phyloP scores from a whole-genome alignment of 2,113 vertebrate species.

The Tetrao urogallus region DNA sequence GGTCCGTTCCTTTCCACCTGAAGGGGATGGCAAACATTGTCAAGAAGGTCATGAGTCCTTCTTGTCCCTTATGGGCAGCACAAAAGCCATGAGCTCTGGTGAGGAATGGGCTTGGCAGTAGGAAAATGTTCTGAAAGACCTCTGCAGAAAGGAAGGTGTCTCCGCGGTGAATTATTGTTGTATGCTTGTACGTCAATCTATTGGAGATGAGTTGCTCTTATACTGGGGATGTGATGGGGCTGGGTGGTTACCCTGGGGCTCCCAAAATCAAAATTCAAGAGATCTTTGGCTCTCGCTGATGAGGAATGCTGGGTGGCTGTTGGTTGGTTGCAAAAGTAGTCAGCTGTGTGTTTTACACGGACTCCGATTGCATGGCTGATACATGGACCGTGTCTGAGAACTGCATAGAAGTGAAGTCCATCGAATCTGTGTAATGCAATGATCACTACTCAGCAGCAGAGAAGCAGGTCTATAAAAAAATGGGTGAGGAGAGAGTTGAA shows the following conservation, averaged over 20 bases:
- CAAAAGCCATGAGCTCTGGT: accelerated
- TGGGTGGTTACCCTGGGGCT: neutral
- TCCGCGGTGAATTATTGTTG: accelerated
- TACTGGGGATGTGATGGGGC: neutral
- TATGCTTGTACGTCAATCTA: accelerated
- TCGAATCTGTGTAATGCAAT: too few species aligned
- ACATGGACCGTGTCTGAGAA: neutral
- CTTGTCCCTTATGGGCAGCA: neutral
- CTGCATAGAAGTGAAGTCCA: too few species aligned
- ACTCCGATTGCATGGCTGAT: neutral
- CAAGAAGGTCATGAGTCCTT: neutral
- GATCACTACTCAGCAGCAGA: neutral
- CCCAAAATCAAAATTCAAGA: neutral
- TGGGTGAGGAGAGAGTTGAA: neutral
- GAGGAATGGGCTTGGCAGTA: accelerated
- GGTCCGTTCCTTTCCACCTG: accelerated
- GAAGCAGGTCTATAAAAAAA: neutral
- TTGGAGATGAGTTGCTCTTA: neutral
- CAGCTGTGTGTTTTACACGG: accelerated
- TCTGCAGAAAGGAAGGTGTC: accelerated
- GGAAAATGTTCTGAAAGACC: accelerated
- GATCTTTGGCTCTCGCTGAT: neutral
- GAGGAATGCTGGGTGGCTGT: neutral
- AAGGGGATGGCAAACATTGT: neutral
- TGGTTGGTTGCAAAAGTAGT: neutral